Evolutionary conservation across 2,113 vertebrate genomes (phyloP), one percentile per base, ranked within the genome.

Genomic region (Phrynocephalus versicolor): DNA sequence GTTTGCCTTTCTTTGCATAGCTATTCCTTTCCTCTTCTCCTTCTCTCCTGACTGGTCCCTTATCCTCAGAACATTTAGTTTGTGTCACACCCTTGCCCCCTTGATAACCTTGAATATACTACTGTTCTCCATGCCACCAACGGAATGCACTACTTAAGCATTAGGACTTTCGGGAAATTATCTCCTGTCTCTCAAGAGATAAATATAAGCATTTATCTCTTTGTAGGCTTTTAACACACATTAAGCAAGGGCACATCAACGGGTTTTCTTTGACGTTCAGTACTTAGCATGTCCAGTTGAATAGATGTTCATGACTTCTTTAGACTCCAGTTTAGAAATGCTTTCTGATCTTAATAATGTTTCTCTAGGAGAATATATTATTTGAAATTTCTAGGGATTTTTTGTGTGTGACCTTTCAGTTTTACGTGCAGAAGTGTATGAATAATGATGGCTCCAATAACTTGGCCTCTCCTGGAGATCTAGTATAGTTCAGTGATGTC

Each of bases 331-430:
- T 79, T 71, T 35, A 72, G 30, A 72, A 41, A 78, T 39, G 16
- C 27, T 85, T 85, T 79, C 25, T 58, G 25, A 30, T 70, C 64
- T 16, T 78, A 39, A 85, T 79, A 70, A 60, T 79, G 35, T 39
- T 85, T 57, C 65, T 77, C 25, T 30, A 41, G 51, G 35, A 35
- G 51, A 39, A 70, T 25, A 69, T 79, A 60, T 71, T 85, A 18
- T 85, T 58, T 78, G 83, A 85, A 51, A 58, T 85, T 57, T 6
- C 70, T 64, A 78, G 37, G 35, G 77, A 12, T 37, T 58, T 58
- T 60, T 82, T 72, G 30, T 72, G 30, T 23, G 65, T 85, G 83
- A 85, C 83, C 75, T 78, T 78, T 84, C 67, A 39, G 57, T 70
- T 84, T 58, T 84, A 62, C 39, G 74, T 39, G 33, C 57, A 45